Evolutionary conservation across 2,113 vertebrate genomes (phyloP), one percentile per base, ranked within the genome.

Genomic region (Atrichornis clamosus): DNA sequence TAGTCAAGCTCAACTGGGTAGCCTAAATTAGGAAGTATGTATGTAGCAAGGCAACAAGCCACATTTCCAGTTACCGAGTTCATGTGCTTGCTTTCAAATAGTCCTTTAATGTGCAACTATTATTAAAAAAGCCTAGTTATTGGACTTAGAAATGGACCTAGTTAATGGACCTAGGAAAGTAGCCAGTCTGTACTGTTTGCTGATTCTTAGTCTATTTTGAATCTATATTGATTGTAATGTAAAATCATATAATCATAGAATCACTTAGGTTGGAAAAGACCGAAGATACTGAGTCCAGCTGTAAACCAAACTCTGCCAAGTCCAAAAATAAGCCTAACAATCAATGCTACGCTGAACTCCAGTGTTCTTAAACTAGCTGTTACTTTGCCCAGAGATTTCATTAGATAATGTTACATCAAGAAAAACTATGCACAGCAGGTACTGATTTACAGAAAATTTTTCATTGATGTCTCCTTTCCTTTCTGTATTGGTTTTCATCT

Each of bases 11-110:
- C 72, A 90, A 9, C 46, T 96, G 39, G 7, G 69, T 95, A 72
- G 59, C 77, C 65, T 91, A 42, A 74, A 68, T 93, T 85, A 90
- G 21, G 20, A 90, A 96, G 88, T 86, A 74, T 81, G 15, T 75
- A 75, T 77, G 60, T 92, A 86, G 42, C 32, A 95, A 90, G 13
- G 49, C 55, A 93, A 35, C 16, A 80, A 53, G 24, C 28, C 53
- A 37, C 49, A 47, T 94, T 96, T 97, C 46, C 76, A 76, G 21
- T 94, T 97, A 75, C 85, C 79, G 58, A 93, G 58, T 42, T 91
- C 35, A 70, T 63, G 37, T 67, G 73, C 28, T 37, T 93, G 58
- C 50, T 95, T 96, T 96, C 77, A 92, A 76, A 84, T 92, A 89
- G 88, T 92, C 42, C 76, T 92, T 89, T 96, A 93, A 85, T 92